phyloP scores from a whole-genome alignment of 35 echinoderm and acorn worm genomes.

The Heliocidaris tuberculata region DNA sequence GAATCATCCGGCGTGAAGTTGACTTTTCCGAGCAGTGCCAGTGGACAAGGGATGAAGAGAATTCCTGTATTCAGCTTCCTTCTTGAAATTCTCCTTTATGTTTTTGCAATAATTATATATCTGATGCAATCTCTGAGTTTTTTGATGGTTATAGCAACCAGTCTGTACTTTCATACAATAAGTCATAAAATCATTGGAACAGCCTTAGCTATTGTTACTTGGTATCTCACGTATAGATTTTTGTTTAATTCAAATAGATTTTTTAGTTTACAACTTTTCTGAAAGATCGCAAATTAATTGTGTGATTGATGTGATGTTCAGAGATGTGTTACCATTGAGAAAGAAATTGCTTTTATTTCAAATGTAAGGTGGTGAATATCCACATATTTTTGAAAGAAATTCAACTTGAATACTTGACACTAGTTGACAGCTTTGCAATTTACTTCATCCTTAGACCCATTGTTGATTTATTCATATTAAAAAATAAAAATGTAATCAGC shows the following conservation, averaged over 20 bases:
- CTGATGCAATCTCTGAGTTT: constrained; percentile 67
- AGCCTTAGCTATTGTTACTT: constrained; percentile 59
- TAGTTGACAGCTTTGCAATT: too few relatives aligned
- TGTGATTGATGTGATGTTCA: too few relatives aligned
- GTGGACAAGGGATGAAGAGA: neutral
- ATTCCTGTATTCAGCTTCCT: neutral
- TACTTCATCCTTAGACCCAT: too few relatives aligned
- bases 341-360: neutral
- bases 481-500: too few relatives aligned
- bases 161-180: constrained; percentile 73
- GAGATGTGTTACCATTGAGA: neutral
- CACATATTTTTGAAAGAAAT: too few relatives aligned
- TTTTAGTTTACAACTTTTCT: constrained; percentile 19
- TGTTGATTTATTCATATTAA: too few relatives aligned
- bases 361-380: too few relatives aligned
- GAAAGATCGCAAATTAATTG: neutral
- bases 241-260: constrained; percentile 35
- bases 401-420: too few relatives aligned
- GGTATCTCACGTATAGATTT: constrained; percentile 70
- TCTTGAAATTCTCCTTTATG: constrained; percentile 39
- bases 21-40: neutral
- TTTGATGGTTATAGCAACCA: constrained; percentile 67
- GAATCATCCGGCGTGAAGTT: constrained; percentile 19
- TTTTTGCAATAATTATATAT: constrained; percentile 7
- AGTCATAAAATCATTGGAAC: constrained; percentile 66